Percentiles rank a stretch among this genome's conserved stretches.
Conservation (phyloP, 2,113 vertebrate genomes). For the Leptobrachium ailaonicum region DNA sequence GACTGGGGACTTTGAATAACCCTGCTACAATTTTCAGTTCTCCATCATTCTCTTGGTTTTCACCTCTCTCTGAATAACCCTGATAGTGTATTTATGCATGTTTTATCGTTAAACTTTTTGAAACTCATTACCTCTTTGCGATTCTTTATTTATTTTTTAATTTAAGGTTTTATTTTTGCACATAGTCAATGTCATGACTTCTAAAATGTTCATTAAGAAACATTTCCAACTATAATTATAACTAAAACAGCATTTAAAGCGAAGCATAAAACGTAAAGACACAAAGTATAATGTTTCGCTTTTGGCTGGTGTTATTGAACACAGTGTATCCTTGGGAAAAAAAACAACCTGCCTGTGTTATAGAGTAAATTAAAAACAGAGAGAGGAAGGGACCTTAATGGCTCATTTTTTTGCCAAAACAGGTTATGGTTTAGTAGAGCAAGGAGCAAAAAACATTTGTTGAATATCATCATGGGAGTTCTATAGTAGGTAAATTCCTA, state of each 20-base stretch:
- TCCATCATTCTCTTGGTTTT: too few relatives aligned
- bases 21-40: too few relatives aligned
- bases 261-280: slow-evolving; percentile 37
- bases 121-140: neutral
- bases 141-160: neutral
- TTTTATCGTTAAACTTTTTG: too few relatives aligned
- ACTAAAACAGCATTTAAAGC: slow-evolving; percentile 72
- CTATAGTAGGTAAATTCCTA: slow-evolving; percentile 39
- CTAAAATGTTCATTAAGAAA: slow-evolving; percentile 65
- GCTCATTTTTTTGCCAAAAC: slow-evolving; percentile 49
- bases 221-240: slow-evolving; percentile 70
- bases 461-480: slow-evolving; percentile 47
- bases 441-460: slow-evolving; percentile 48
- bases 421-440: slow-evolving; percentile 50
- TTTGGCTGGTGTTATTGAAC: slow-evolving; percentile 3
- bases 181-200: neutral
- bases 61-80: too few relatives aligned
- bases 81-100: too few relatives aligned
- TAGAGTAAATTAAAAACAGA: slow-evolving; percentile 39
- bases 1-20: too few relatives aligned
- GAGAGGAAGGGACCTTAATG: slow-evolving; percentile 43
- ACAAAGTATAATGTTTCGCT: neutral
- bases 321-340: slow-evolving; percentile 59
- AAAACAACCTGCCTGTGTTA: slow-evolving; percentile 38
- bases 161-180: neutral